phyloP scores from a whole-genome alignment of 2,113 vertebrate genomes.

The Halichoeres trimaculatus region DNA sequence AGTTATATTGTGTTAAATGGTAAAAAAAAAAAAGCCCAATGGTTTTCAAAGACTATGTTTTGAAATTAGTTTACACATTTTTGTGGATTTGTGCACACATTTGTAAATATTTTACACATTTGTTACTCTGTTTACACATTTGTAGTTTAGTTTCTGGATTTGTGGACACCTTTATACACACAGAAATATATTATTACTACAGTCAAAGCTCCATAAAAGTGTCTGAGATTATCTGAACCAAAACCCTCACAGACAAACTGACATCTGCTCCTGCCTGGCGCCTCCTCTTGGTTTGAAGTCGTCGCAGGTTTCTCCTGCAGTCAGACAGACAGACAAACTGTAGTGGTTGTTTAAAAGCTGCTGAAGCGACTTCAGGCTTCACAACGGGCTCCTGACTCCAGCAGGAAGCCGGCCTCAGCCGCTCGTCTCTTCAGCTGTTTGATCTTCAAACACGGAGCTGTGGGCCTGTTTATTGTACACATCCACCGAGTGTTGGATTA shows the following conservation, averaged over 20 bases:
- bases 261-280: neutral
- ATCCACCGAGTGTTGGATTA: slow-evolving; percentile 45
- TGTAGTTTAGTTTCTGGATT: no score
- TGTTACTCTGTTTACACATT: no score
- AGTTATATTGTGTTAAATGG: no score
- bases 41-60: no score
- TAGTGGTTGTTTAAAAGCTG: slow-evolving; percentile 29
- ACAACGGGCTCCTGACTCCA: slow-evolving; percentile 49
- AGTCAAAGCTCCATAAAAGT: no score
- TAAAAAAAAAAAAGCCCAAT: no score
- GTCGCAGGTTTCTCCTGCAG: slow-evolving; percentile 42
- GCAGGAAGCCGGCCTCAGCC: slow-evolving; percentile 20
- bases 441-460: slow-evolving; percentile 62
- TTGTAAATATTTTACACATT: no score
- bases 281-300: slow-evolving; percentile 27
- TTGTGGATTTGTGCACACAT: no score
- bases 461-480: slow-evolving; percentile 48
- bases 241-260: neutral
- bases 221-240: slow-evolving; percentile 3
- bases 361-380: slow-evolving; percentile 40
- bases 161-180: no score
- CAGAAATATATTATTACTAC: no score
- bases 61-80: no score
- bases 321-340: slow-evolving; percentile 12
- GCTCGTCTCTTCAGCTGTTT: slow-evolving; percentile 43